Evolutionary conservation across 1,140 invertebrate genomes (phyloP).

Genomic region (Bombus waltoni): DNA sequence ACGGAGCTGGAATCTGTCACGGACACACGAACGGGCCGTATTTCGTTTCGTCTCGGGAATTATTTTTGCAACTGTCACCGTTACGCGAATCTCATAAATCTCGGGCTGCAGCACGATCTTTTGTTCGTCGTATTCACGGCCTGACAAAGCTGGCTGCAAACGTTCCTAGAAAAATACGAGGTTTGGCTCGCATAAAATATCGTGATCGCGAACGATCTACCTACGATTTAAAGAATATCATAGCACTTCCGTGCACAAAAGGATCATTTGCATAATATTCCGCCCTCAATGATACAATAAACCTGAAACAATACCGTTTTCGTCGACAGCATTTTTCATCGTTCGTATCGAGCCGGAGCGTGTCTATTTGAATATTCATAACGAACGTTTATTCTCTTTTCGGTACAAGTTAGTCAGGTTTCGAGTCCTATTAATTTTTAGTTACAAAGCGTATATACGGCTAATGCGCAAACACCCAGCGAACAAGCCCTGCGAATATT

Average conservation of each 20-base stretch:
- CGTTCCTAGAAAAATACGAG: constrained; percentile 9
- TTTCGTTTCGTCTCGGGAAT: constrained; percentile 23
- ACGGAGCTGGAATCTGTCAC: constrained; percentile 29
- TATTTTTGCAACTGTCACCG: constrained; percentile 46
- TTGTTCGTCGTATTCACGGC: constrained; percentile 13
- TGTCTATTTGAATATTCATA: neutral
- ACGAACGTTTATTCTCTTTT: neutral
- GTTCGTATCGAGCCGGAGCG: neutral
- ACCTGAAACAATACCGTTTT: neutral
- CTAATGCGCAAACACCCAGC: neutral
- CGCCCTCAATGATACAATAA: neutral
- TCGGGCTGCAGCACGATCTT: neutral
- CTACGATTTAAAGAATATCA: neutral
- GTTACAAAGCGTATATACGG: neutral
- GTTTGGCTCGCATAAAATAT: constrained; percentile 3
- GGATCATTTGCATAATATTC: constrained; percentile 4
- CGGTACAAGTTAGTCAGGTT: neutral
- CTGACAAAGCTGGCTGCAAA: constrained; percentile 13
- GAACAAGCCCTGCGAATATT: neutral
- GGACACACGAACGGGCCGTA: constrained; percentile 17
- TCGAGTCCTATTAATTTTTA: constrained; percentile 8
- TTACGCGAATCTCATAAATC: constrained; percentile 33
- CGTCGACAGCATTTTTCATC: neutral
- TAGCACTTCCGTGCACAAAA: neutral
- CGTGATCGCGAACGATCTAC: neutral